Percentiles rank a stretch among this genome's conserved stretches.
Evolutionary conservation across 1,140 invertebrate genomes (phyloP).

Genomic region (Bombus haemorrhoidalis): DNA sequence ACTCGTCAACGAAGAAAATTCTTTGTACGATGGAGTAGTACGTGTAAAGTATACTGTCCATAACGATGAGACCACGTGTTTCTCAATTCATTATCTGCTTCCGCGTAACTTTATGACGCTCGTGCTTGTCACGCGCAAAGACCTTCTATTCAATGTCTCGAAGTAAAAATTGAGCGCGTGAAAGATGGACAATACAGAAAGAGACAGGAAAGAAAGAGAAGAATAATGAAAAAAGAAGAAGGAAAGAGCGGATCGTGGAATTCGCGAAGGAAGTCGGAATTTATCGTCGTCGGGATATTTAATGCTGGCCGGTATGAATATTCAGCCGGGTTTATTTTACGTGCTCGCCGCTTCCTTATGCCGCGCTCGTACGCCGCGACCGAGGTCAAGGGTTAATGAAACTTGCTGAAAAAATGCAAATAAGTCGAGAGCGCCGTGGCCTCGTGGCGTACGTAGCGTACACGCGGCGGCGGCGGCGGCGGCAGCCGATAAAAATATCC

Average conservation of each 20-base stretch:
- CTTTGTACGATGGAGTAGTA: not conserved
- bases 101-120: not conserved
- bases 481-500: conserved; percentile 63
- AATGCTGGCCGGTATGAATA: conserved; percentile 70
- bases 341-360: conserved; percentile 69
- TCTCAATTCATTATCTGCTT: not conserved
- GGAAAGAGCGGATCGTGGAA: conserved; percentile 16
- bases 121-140: not conserved
- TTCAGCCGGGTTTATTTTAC: conserved; percentile 72
- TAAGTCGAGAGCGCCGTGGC: conserved; percentile 52
- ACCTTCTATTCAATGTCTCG: not conserved
- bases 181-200: not conserved
- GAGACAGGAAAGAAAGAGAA: not conserved
- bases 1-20: not conserved
- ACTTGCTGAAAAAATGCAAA: conserved; percentile 74
- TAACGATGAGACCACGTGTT: not conserved
- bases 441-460: conserved; percentile 8
- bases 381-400: conserved; percentile 75
- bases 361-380: conserved; percentile 29
- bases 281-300: conserved; percentile 72
- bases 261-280: conserved; percentile 63
- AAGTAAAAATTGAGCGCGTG: not conserved
- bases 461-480: not conserved
- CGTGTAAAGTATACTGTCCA: not conserved
- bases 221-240: not conserved